These are phyloP conservation scores for Melipona quadrifasciata DNA, from an alignment of 1,140 invertebrate species.

Conservation along the genomic window DNA sequence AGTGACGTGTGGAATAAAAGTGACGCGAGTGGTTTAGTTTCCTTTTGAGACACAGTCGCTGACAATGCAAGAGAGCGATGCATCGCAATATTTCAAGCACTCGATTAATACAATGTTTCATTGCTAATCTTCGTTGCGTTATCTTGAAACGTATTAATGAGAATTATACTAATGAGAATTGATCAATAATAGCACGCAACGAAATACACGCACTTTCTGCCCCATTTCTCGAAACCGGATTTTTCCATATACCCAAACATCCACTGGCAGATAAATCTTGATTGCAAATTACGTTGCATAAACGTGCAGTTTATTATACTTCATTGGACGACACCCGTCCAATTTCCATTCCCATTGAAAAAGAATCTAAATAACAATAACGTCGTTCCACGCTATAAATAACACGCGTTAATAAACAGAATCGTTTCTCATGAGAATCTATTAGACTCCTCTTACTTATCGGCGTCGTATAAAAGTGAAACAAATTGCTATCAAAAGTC, in stretches of 20 bases:
- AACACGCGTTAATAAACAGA: neutral
- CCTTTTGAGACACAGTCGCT: neutral
- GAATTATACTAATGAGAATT: neutral
- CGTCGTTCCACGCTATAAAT: neutral
- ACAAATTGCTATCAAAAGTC: neutral
- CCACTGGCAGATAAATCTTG: too few species aligned
- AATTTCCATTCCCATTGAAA: neutral
- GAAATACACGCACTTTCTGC: neutral
- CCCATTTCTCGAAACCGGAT: neutral
- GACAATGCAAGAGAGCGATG: neutral
- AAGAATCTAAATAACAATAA: neutral
- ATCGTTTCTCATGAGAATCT: neutral
- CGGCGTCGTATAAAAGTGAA: neutral
- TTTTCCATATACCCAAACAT: neutral
- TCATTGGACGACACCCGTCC: too few species aligned
- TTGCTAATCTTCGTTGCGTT: neutral
- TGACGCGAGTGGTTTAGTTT: neutral
- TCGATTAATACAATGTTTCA: constrained; percentile 3
- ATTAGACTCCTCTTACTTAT: neutral
- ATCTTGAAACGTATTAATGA: constrained; percentile 8
- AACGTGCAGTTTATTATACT: too few species aligned
- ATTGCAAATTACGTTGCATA: too few species aligned
- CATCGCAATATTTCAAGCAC: neutral
- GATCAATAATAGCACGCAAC: neutral
- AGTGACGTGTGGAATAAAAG: neutral